A percentile compares a stretch with the other conserved stretches of the same genome.
These are phyloP conservation scores for Psilopsiagon aurifrons DNA, from an alignment of 2,113 vertebrate species.

Conservation along the genomic window DNA sequence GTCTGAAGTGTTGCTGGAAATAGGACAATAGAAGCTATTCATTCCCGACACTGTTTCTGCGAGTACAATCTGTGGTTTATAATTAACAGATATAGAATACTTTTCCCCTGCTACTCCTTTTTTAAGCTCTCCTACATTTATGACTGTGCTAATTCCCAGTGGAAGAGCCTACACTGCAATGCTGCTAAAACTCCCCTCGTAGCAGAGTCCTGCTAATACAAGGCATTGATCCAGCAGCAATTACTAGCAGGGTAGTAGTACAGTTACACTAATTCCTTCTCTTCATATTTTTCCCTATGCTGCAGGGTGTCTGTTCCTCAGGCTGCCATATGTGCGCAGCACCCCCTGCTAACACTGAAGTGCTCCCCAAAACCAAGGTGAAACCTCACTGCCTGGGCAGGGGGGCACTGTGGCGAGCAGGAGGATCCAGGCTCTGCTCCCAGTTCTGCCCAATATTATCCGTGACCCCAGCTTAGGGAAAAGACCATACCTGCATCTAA, in stretches of 20 bases:
- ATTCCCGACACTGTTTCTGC: conserved; percentile 9
- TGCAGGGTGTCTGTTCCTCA: background rate
- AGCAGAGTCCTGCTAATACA: conserved; percentile 3
- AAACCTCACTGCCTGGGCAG: background rate
- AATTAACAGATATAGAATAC: background rate
- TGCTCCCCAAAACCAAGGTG: background rate
- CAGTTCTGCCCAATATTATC: background rate
- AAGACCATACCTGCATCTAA: background rate
- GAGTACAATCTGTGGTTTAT: background rate
- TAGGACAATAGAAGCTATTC: conserved; percentile 45
- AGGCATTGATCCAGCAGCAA: background rate
- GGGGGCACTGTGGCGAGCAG: accelerated
- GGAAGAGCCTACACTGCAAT: background rate
- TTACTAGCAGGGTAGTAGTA: background rate
- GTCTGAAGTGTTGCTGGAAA: conserved; percentile 50
- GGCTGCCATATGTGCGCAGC: background rate
- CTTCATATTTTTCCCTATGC: background rate
- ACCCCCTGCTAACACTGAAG: background rate
- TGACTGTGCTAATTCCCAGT: background rate
- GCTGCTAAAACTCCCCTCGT: background rate
- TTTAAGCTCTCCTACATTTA: conserved; percentile 58
- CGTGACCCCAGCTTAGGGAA: background rate
- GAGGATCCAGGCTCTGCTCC: background rate
- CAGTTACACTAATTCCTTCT: background rate
- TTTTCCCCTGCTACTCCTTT: conserved; percentile 15